Evolutionary conservation across 2,888 invertebrate species (phyloP).

Genomic region (Ceratothoa steindachneri): DNA sequence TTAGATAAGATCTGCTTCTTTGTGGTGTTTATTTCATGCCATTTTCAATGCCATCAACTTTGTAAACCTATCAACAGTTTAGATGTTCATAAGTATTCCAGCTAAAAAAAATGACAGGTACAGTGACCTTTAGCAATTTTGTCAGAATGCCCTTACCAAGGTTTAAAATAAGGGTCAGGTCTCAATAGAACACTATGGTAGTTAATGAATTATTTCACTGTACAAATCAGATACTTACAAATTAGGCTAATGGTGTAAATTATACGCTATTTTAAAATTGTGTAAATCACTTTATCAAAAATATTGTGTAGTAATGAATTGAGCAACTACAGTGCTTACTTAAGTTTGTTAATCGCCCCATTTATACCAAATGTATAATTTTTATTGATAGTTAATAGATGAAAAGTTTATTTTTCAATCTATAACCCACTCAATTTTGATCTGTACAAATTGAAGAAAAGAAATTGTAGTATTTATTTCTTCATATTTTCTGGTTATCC

Average conservation of each 20-base stretch:
- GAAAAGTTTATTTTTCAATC: slow-evolving; percentile 12
- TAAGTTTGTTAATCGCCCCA: slow-evolving; percentile 4
- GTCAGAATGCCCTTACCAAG: too few relatives aligned
- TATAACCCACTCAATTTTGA: slow-evolving; percentile 8
- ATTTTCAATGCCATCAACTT: neutral
- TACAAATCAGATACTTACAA: slow-evolving; percentile 15
- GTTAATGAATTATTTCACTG: slow-evolving; percentile 10
- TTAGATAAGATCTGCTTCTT: neutral
- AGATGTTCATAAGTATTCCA: too few relatives aligned
- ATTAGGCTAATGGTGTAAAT: slow-evolving; percentile 7
- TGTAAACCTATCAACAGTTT: too few relatives aligned
- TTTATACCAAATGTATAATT: slow-evolving; percentile 10
- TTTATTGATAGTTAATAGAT: slow-evolving; percentile 10
- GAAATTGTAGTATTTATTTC: neutral
- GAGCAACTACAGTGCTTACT: slow-evolving; percentile 8
- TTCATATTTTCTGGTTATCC: neutral
- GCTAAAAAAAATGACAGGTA: too few relatives aligned
- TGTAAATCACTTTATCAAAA: slow-evolving; percentile 1
- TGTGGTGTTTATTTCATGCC: neutral
- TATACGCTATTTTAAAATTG: neutral
- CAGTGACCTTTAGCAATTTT: too few relatives aligned
- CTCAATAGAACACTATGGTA: neutral
- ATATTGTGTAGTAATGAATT: neutral
- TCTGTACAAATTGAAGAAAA: slow-evolving; percentile 9
- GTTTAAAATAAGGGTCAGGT: slow-evolving; percentile 5